Conservation (phyloP, 2,888 invertebrate species). For the Suillia variegata region DNA sequence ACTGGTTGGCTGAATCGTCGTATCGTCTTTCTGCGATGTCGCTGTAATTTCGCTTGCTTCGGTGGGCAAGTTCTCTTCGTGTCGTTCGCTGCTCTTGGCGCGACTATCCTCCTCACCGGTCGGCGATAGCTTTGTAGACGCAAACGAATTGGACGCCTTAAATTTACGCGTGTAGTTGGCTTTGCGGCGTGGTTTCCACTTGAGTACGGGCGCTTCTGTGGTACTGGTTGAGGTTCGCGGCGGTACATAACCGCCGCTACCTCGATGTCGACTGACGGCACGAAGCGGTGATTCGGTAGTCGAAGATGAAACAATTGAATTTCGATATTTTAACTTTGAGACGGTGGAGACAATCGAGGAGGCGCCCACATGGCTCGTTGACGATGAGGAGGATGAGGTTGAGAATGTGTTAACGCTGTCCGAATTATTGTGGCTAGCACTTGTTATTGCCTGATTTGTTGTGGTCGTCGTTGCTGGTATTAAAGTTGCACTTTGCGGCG, state of each 20-base stretch:
- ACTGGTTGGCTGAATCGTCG: slow-evolving; percentile 18
- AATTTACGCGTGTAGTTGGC: slow-evolving; percentile 6
- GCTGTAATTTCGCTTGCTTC: slow-evolving; percentile 14
- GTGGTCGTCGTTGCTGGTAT: slow-evolving; percentile 8
- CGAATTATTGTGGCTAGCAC: background rate
- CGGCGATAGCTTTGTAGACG: background rate
- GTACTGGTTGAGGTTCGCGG: slow-evolving; percentile 29
- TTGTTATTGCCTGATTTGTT: background rate
- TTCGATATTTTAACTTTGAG: slow-evolving; percentile 14
- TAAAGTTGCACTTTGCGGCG: slow-evolving; percentile 5
- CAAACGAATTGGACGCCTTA: background rate
- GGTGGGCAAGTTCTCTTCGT: slow-evolving; percentile 27
- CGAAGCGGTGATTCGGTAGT: slow-evolving; percentile 41
- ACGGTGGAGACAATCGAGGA: background rate
- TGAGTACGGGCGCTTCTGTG: slow-evolving; percentile 50
- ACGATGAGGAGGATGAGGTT: background rate
- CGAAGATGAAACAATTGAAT: slow-evolving; percentile 41
- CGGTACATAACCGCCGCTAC: slow-evolving; percentile 16
- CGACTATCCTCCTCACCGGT: slow-evolving; percentile 18
- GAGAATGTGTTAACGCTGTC: slow-evolving; percentile 17
- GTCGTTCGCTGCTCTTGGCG: slow-evolving; percentile 35
- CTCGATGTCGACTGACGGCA: slow-evolving; percentile 41
- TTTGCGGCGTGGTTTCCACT: slow-evolving; percentile 56
- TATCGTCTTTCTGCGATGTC: background rate
- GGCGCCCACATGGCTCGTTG: background rate